Conservation (phyloP, 2,888 invertebrate genomes). For the Troides helena region DNA sequence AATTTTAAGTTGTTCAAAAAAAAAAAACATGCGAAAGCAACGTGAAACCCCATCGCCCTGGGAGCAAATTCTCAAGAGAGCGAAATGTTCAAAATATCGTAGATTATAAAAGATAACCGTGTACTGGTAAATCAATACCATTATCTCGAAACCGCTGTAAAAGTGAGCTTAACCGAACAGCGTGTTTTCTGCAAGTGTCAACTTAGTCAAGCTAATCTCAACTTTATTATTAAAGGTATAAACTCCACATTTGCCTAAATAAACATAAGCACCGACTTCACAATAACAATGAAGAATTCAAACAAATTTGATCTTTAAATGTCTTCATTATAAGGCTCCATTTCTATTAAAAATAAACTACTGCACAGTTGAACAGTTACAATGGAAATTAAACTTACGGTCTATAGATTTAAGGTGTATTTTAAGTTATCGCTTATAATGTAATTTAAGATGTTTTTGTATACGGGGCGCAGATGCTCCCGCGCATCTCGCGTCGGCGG, state of each 20-base stretch:
- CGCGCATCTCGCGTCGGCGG: conserved; percentile 67
- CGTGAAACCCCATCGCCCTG: conserved; percentile 33
- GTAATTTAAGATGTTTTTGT: conserved; percentile 41
- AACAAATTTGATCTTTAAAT: conserved; percentile 46
- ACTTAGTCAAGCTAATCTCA: conserved; percentile 32
- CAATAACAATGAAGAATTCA: conserved; percentile 41
- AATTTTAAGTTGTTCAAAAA: background rate
- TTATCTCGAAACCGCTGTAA: conserved; percentile 77
- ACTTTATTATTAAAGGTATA: conserved; percentile 30
- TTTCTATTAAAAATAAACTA: background rate
- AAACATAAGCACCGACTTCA: conserved; percentile 31
- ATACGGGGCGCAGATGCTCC: conserved; percentile 51
- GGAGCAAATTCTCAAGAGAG: conserved; percentile 29
- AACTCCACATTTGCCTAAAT: conserved; percentile 32
- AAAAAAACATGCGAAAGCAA: conserved; percentile 9
- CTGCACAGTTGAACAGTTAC: background rate
- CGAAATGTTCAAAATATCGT: conserved; percentile 48
- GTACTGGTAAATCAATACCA: conserved; percentile 75
- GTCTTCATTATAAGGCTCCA: conserved; percentile 35
- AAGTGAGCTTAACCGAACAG: conserved; percentile 67
- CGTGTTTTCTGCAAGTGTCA: conserved; percentile 54
- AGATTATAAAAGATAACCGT: conserved; percentile 58
- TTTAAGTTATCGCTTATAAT: conserved; percentile 28
- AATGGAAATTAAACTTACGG: conserved; percentile 22
- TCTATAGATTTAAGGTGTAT: conserved; percentile 33